Percentiles rank a stretch among this genome's conserved stretches.
Conservation (phyloP, 2,888 invertebrate species). For the Diarsia brunnea region DNA sequence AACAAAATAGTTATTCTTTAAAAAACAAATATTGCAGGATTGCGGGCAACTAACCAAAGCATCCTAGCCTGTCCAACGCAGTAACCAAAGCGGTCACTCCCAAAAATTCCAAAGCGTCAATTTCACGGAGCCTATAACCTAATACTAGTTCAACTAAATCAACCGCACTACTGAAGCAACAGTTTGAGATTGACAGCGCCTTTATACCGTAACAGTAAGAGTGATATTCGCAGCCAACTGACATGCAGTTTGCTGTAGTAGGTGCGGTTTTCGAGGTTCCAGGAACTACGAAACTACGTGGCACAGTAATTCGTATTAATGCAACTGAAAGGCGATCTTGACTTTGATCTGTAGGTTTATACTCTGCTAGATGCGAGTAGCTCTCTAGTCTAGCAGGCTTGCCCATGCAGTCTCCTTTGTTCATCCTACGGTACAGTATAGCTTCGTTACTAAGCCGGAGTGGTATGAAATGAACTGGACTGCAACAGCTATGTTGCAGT, state of each 20-base stretch:
- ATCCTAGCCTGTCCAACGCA: neutral
- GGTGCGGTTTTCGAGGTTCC: neutral
- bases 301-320: constrained; percentile 16
- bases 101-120: constrained; percentile 8
- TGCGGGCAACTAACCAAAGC: neutral
- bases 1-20: neutral
- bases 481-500: constrained; percentile 8
- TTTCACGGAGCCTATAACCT: constrained; percentile 14
- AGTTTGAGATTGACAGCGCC: neutral
- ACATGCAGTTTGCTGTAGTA: neutral
- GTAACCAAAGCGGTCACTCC: constrained; percentile 6
- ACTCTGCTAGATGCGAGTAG: neutral
- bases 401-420: neutral
- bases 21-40: constrained; percentile 25
- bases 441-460: neutral
- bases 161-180: neutral
- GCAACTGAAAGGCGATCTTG: constrained; percentile 5
- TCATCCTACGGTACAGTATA: constrained; percentile 19
- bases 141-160: constrained; percentile 1
- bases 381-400: constrained; percentile 13
- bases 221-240: neutral
- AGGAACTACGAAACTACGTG: neutral
- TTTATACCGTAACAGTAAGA: neutral
- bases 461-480: constrained; percentile 3
- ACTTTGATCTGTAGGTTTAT: constrained; percentile 18